These are phyloP conservation scores for Danio rerio DNA, from an alignment of 2,113 vertebrate species.

Conservation along the genomic window DNA sequence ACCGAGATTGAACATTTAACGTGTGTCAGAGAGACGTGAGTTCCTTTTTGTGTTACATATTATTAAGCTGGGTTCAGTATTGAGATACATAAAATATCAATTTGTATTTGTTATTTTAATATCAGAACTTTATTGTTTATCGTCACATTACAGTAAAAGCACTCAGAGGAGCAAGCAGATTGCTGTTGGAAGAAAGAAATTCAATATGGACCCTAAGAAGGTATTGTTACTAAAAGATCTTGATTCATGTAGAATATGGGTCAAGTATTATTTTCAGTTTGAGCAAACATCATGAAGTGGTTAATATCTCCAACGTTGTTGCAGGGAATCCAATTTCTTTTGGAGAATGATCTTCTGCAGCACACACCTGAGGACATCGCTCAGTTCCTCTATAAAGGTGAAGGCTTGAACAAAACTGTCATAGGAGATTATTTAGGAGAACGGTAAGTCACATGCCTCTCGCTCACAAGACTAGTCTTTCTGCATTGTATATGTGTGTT, in stretches of 20 bases:
- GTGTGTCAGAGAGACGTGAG: constrained; percentile 92
- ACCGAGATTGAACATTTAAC: constrained; percentile 97
- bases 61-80: not conserved
- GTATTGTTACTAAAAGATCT: constrained; percentile 63
- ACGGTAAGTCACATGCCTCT: constrained; percentile 77
- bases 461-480: constrained; percentile 39
- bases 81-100: not conserved
- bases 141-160: constrained; percentile 83
- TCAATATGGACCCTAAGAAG: constrained; percentile 99
- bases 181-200: constrained; percentile 98
- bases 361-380: constrained; percentile 94
- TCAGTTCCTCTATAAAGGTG: constrained; percentile 98
- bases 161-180: constrained; percentile 97
- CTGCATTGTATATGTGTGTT: constrained; percentile 52
- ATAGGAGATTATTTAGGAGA: constrained; percentile 98
- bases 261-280: not conserved
- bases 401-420: constrained; percentile 97
- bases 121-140: not conserved
- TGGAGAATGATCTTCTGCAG: constrained; percentile 96
- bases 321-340: constrained; percentile 95
- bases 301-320: constrained; percentile 30
- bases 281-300: constrained; percentile 1
- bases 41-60: not conserved
- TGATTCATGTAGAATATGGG: not conserved
- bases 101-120: not conserved